These are phyloP conservation scores for Cephus nigrinus DNA, from an alignment of 2,888 invertebrate genomes.

Conservation along the genomic window DNA sequence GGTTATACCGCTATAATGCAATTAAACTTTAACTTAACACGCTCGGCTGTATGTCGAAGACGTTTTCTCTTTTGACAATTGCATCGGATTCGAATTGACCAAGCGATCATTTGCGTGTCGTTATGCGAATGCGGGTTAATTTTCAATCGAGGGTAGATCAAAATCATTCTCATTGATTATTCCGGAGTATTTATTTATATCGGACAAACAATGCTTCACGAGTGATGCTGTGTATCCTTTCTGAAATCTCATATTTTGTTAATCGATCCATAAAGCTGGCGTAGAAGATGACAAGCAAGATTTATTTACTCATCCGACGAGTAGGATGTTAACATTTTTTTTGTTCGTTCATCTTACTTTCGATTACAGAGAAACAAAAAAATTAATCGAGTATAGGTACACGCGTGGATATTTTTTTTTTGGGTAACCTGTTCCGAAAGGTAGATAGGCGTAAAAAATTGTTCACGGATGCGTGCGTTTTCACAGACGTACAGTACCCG, in stretches of 20 bases:
- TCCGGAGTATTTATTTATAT: background rate
- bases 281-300: background rate
- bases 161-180: background rate
- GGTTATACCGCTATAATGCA: conserved; percentile 32
- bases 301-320: background rate
- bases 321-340: background rate
- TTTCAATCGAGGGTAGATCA: background rate
- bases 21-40: conserved; percentile 27
- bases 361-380: background rate
- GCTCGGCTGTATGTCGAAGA: background rate
- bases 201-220: background rate
- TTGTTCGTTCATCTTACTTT: background rate
- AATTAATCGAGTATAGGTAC: background rate
- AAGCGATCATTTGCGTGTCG: no score
- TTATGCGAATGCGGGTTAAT: no score
- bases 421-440: background rate
- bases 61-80: background rate
- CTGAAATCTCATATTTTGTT: background rate
- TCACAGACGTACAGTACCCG: background rate
- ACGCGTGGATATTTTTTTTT: background rate
- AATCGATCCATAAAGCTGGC: background rate
- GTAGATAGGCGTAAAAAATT: background rate
- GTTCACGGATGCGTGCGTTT: background rate
- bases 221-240: background rate
- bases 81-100: no score